These are phyloP conservation scores for Ericerus pela DNA, from an alignment of 1,140 invertebrate genomes.

Conservation along the genomic window DNA sequence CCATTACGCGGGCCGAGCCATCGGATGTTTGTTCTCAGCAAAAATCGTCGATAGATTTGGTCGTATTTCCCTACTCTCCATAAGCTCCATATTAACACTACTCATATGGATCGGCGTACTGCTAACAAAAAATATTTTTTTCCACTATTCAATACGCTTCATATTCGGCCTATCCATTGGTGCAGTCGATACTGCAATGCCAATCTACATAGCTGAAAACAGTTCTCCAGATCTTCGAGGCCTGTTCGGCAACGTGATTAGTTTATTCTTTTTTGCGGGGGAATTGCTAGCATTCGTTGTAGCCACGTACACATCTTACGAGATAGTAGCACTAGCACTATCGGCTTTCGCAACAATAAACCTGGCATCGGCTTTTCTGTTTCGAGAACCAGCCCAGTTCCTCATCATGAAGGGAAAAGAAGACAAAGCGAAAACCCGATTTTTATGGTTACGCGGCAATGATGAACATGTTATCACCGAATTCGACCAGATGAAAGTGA, in stretches of 20 bases:
- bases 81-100: not conserved
- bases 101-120: not conserved
- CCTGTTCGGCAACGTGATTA: not conserved
- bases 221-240: not conserved
- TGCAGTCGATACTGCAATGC: not conserved
- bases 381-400: constrained; percentile 68
- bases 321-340: not conserved
- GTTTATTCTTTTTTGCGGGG: not conserved
- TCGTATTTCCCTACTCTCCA: not conserved
- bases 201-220: not conserved
- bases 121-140: not conserved
- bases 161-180: not conserved
- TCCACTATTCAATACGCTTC: not conserved
- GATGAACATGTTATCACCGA: not conserved
- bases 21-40: not conserved
- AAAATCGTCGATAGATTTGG: not conserved
- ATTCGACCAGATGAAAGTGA: constrained; percentile 17
- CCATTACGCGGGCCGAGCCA: not conserved
- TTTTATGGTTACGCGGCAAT: constrained; percentile 46
- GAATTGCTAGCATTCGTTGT: not conserved
- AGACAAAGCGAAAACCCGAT: constrained; percentile 42
- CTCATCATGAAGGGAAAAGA: constrained; percentile 41
- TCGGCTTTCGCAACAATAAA: not conserved
- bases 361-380: constrained; percentile 42
- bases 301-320: not conserved